phyloP scores from a whole-genome alignment of 2,888 invertebrate genomes.

The Ichneumoninae sp. region DNA sequence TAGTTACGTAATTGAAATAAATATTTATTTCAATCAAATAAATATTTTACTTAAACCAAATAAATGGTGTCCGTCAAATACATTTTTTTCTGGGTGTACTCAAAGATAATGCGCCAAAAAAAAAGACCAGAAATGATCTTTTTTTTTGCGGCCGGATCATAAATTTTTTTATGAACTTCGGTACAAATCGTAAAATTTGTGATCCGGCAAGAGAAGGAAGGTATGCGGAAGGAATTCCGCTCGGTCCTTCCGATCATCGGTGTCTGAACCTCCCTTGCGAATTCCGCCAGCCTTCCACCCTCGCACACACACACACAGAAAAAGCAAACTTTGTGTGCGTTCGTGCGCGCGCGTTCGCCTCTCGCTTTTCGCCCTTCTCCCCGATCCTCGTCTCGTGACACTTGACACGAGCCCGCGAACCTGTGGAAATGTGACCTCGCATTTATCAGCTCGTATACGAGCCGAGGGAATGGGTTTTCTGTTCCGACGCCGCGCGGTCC shows the following conservation, averaged over 20 bases:
- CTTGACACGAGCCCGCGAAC: slow-evolving; percentile 69
- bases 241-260: slow-evolving; percentile 42
- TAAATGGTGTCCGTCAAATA: too few species aligned
- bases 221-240: slow-evolving; percentile 46
- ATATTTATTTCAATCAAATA: too few species aligned
- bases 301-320: background rate
- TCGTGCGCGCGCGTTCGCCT: background rate
- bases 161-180: background rate
- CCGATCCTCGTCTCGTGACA: slow-evolving; percentile 68
- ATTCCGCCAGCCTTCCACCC: slow-evolving; percentile 20
- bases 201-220: slow-evolving; percentile 22
- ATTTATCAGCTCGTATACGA: slow-evolving; percentile 68
- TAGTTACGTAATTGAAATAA: too few species aligned
- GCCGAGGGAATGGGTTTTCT: slow-evolving; percentile 25
- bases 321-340: background rate
- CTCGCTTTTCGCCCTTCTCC: slow-evolving; percentile 19
- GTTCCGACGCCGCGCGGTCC: slow-evolving; percentile 26
- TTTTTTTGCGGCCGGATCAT: background rate
- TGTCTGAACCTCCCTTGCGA: slow-evolving; percentile 36
- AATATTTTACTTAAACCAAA: too few species aligned
- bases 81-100: too few species aligned
- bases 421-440: slow-evolving; percentile 68
- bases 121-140: too few species aligned
- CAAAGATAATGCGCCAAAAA: too few species aligned
- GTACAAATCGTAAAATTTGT: slow-evolving; percentile 30